Conservation (phyloP, 2,888 invertebrate species). For the Steinernema carpocapsae region DNA sequence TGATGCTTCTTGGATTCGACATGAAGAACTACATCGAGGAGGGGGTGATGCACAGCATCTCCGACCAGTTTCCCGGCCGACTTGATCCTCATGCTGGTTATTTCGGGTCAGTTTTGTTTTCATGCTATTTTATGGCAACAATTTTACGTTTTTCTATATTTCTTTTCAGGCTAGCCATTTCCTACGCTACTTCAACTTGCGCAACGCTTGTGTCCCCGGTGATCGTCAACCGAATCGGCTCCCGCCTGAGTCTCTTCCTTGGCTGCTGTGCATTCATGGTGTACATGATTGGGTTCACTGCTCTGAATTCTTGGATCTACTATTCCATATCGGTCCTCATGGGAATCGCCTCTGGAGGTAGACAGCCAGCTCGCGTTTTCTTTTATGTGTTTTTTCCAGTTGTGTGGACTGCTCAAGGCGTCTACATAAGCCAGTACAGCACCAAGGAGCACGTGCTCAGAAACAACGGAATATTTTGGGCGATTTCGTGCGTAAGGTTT, state of each 20-base stretch:
- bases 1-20: slow-evolving; percentile 14
- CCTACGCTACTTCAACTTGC: neutral
- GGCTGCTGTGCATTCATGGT: neutral
- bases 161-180: neutral
- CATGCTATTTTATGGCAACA: too few relatives aligned
- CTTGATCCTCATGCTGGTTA: slow-evolving; percentile 28
- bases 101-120: neutral
- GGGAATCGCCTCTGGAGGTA: slow-evolving; percentile 22
- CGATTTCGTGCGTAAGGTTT: neutral
- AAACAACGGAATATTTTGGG: slow-evolving; percentile 21
- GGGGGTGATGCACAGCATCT: slow-evolving; percentile 19
- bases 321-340: neutral
- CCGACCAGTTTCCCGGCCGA: slow-evolving; percentile 18
- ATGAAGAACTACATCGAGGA: slow-evolving; percentile 33
- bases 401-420: slow-evolving; percentile 21
- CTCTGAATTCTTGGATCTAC: slow-evolving; percentile 2
- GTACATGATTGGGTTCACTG: neutral
- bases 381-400: too few relatives aligned
- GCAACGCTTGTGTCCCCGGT: slow-evolving; percentile 5
- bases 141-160: too few relatives aligned
- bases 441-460: slow-evolving; percentile 4
- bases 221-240: neutral
- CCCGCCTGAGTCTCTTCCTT: neutral
- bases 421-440: slow-evolving; percentile 26
- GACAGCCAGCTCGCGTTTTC: too few relatives aligned